Conservation (phyloP, 2,113 vertebrate genomes). For the Mormoops blainvillei region DNA sequence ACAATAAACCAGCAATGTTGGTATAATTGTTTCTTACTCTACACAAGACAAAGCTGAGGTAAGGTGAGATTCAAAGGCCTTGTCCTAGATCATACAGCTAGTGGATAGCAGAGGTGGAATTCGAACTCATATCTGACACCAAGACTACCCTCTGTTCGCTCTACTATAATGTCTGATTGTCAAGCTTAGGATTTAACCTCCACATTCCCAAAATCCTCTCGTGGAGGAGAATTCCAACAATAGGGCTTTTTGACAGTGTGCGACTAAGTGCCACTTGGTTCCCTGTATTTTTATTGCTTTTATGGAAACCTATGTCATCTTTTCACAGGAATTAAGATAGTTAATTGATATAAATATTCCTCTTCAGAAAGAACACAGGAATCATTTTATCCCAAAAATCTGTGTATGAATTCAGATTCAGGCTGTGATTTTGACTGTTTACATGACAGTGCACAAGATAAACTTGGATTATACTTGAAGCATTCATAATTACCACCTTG, state of each 20-base stretch:
- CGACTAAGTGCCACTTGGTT: neutral
- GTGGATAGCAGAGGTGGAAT: neutral
- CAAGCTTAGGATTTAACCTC: neutral
- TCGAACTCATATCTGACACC: neutral
- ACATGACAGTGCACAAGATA: neutral
- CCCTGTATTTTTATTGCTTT: conserved; percentile 11
- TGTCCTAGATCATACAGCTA: neutral
- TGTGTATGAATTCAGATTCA: conserved; percentile 12
- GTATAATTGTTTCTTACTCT: neutral
- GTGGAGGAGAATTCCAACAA: neutral
- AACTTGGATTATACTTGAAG: neutral
- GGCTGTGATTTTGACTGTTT: neutral
- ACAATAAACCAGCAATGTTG: neutral
- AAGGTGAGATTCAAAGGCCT: neutral
- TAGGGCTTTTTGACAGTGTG: neutral
- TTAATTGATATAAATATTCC: neutral
- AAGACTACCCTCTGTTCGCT: neutral
- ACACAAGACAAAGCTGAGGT: neutral
- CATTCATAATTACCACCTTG: neutral
- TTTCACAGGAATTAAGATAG: neutral
- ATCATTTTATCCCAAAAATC: neutral
- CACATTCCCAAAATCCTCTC: neutral
- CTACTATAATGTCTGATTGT: neutral
- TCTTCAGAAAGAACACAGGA: conserved; percentile 6
- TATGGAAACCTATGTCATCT: neutral